These are phyloP conservation scores for Amphipoea oculea DNA, from an alignment of 2,888 invertebrate species.

Conservation along the genomic window DNA sequence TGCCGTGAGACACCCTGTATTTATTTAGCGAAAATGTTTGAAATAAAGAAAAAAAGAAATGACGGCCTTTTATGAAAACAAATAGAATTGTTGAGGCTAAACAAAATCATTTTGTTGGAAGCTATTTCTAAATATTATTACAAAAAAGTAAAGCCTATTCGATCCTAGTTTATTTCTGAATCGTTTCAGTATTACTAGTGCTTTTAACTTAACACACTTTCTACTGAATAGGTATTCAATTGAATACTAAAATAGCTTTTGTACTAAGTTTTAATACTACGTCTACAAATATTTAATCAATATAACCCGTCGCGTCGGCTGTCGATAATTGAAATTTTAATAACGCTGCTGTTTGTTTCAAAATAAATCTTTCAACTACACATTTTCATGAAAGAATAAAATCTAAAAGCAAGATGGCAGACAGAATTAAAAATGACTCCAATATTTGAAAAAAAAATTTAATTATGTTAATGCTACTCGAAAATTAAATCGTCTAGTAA, in stretches of 20 bases:
- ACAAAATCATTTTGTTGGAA: background rate
- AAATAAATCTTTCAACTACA: conserved; percentile 11
- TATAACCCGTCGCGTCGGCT: background rate
- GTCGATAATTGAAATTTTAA: background rate
- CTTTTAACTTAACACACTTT: conserved; percentile 5
- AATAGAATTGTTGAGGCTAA: conserved; percentile 7
- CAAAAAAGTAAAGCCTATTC: conserved; percentile 9
- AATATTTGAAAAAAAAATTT: background rate
- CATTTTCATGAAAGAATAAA: conserved; percentile 1
- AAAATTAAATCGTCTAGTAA: conserved; percentile 18
- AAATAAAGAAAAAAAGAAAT: conserved; percentile 16
- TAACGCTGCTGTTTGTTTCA: background rate
- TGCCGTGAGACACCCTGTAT: no score
- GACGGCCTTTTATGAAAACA: background rate
- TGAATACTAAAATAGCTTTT: conserved; percentile 2
- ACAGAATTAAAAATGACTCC: background rate
- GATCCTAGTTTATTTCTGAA: conserved; percentile 13
- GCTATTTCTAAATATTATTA: background rate
- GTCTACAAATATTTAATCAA: conserved; percentile 5
- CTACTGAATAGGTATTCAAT: background rate
- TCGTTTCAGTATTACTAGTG: background rate
- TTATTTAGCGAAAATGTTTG: background rate
- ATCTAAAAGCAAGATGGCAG: conserved; percentile 19
- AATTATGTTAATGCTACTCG: background rate
- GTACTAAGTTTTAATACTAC: background rate